Base-by-base conservation (phyloP, 2,113 vertebrate genomes). In the Semicossyphus pulcher region DNA sequence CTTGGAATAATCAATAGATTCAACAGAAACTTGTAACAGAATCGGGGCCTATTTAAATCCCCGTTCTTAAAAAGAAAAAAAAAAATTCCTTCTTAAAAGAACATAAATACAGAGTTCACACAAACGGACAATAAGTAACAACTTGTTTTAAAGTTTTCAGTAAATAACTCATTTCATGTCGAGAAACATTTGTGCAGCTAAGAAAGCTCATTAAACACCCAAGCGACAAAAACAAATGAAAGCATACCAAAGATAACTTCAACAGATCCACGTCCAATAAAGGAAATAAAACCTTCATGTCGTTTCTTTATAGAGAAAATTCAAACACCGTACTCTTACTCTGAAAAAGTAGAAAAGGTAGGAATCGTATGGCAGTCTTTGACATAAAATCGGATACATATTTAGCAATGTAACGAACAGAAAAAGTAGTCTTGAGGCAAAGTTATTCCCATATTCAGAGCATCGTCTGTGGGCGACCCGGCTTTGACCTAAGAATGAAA, bases 391-490 rank as follows among this genome's bases (percentile, higher is more conserved):
- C n/a, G 7, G 60, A 68, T 68, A 81, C 72, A 89, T 78, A 71
- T 84, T 83, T 72, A 89, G 67, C 61, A 79, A 66, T 25, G 15
- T 45, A 51, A 83, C 41, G 56, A 89, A 88, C 76, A 83, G 80
- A 85, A 84, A 70, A 59, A 88, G 69, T 74, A 81, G 83, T 88
- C 86, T 89, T 88, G 85, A 89, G 86, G 88, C 83, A 88, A 88
- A 80, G 62, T 72, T 81, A 72, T 76, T 88, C 83, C 81, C 84
- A 84, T 84, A 88, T 47, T 80, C 73, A 74, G 77, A 83, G 67
- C 66, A 42, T 58, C 26, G 60, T 76, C 68, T 80, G 79, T 65
- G 84, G 78, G 65, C 49, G 29, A 80, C 68, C 71, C 28, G 57
- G 70, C 81, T 76, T 82, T 57, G 78, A 81, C 74, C 68, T 49